Evolutionary conservation across 1,140 invertebrate genomes (phyloP).

Genomic region (Aethina tumida): DNA sequence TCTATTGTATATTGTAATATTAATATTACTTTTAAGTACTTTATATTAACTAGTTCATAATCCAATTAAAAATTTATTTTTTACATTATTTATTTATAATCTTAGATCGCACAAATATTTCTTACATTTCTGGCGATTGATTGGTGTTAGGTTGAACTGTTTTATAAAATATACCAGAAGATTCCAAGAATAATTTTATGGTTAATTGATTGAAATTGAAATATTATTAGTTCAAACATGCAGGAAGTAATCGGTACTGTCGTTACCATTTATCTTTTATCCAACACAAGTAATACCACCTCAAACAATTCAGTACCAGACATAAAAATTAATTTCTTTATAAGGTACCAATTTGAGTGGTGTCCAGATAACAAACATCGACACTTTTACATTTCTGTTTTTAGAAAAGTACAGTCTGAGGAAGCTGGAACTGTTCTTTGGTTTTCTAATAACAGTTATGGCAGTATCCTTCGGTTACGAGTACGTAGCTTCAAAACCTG

Average conservation of each 20-base stretch:
- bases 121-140: no score
- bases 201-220: conserved; percentile 93
- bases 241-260: conserved; percentile 89
- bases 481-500: conserved; percentile 65
- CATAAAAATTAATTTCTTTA: no score
- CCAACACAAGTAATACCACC: conserved; percentile 71
- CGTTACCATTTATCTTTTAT: conserved; percentile 78
- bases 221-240: conserved; percentile 90
- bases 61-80: no score
- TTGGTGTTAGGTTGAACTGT: conserved; percentile 75
- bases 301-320: no score
- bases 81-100: no score
- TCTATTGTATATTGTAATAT: no score
- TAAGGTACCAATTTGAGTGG: conserved; percentile 81
- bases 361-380: conserved; percentile 81
- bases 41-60: no score
- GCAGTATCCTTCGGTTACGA: conserved; percentile 86
- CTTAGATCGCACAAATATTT: no score
- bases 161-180: conserved; percentile 66
- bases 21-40: no score
- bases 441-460: conserved; percentile 77
- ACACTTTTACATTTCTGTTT: conserved; percentile 88
- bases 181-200: conserved; percentile 71
- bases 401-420: conserved; percentile 86
- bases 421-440: conserved; percentile 85